A percentile compares a stretch with the other conserved stretches of the same genome.
phyloP scores from a whole-genome alignment of 2,888 invertebrate species.

The Didymodactylos carnosus region DNA sequence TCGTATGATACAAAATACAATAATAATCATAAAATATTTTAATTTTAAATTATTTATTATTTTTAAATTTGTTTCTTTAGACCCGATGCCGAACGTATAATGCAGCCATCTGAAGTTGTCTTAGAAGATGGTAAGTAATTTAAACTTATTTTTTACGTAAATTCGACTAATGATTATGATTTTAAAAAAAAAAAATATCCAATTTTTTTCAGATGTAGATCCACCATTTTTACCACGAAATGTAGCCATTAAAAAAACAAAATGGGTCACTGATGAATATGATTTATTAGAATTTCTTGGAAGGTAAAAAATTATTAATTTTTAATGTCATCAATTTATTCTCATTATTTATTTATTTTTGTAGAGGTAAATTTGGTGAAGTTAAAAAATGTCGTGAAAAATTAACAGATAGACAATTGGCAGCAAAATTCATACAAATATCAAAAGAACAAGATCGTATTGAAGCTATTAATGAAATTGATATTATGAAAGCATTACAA shows the following conservation, averaged over 20 bases:
- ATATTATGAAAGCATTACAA: slow-evolving; percentile 78
- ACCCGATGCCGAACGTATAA: too few relatives aligned
- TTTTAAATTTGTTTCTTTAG: background rate
- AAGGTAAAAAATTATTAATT: slow-evolving; percentile 46
- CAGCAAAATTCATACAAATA: slow-evolving; percentile 74
- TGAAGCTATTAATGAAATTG: slow-evolving; percentile 81
- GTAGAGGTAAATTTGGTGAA: slow-evolving; percentile 86
- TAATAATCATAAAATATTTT: background rate
- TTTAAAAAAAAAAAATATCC: background rate
- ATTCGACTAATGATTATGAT: background rate
- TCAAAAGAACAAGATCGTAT: slow-evolving; percentile 60
- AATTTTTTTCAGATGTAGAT: slow-evolving; percentile 34
- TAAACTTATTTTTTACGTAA: background rate
- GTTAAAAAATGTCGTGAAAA: slow-evolving; percentile 78
- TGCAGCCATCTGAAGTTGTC: background rate
- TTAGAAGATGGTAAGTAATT: background rate
- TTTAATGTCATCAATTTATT: background rate
- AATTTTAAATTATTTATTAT: background rate
- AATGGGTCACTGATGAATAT: slow-evolving; percentile 65
- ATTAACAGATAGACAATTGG: slow-evolving; percentile 54
- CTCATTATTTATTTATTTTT: background rate
- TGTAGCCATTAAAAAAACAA: slow-evolving; percentile 59
- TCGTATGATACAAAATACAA: background rate
- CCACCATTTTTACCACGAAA: slow-evolving; percentile 69
- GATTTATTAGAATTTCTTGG: slow-evolving; percentile 74